Evolutionary conservation across 2,797 vertebrate genomes (phyloP).

Genomic region (Crocodylus rhombifer): DNA sequence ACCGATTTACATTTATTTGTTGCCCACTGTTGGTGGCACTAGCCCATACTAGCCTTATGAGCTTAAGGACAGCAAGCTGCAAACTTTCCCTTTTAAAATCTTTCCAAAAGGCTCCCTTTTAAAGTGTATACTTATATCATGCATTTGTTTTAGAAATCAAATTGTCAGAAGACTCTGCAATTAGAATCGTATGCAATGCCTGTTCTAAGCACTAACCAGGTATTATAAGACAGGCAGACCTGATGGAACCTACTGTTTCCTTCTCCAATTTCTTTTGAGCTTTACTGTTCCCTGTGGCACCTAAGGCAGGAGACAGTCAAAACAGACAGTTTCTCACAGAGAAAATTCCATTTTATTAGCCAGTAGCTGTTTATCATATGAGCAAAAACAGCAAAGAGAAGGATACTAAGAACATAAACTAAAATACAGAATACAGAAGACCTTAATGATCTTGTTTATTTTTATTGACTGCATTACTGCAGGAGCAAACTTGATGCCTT

Average conservation of each 20-base stretch:
- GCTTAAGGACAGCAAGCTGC: conserved; percentile 21
- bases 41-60: conserved; percentile 40
- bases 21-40: conserved; percentile 58
- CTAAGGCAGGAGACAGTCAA: background rate
- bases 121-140: conserved; percentile 27
- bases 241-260: background rate
- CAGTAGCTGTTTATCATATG: background rate
- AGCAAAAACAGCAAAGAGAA: conserved; percentile 10
- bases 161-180: conserved; percentile 61
- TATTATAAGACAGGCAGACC: conserved; percentile 43
- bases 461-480: background rate
- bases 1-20: conserved; percentile 50
- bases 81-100: background rate
- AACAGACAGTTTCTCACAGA: background rate
- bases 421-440: background rate
- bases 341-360: background rate
- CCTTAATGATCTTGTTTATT: background rate
- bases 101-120: conserved; percentile 47
- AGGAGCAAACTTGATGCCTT: background rate
- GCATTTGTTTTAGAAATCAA: conserved; percentile 56
- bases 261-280: conserved; percentile 17
- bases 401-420: background rate
- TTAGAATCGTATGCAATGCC: conserved; percentile 38
- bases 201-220: conserved; percentile 41
- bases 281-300: conserved; percentile 7